A percentile compares a stretch with the other conserved stretches of the same genome.
These are phyloP conservation scores for Drosophila demipolita DNA, from an alignment of 2,888 invertebrate genomes.

Conservation along the genomic window DNA sequence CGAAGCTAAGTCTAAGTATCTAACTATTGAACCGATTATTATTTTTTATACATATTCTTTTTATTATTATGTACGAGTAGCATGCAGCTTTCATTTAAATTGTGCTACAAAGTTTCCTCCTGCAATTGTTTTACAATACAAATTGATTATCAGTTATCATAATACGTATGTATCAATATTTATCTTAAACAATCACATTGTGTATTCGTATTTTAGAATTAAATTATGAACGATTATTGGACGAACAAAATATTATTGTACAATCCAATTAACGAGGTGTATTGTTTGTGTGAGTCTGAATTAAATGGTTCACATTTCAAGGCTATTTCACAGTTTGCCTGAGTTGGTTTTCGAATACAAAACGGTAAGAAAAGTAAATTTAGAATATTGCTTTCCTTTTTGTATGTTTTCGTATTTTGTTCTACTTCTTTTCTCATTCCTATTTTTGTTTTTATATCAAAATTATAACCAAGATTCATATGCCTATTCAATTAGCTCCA, in stretches of 20 bases:
- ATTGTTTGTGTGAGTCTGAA: conserved; percentile 20
- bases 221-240: conserved; percentile 51
- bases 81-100: conserved; percentile 37
- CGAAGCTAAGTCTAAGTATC: conserved; percentile 13
- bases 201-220: conserved; percentile 58
- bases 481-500: conserved; percentile 3
- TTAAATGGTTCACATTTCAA: conserved; percentile 11
- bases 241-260: conserved; percentile 9
- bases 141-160: conserved; percentile 25
- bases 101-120: conserved; percentile 44
- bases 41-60: conserved; percentile 26
- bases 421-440: background rate
- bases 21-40: conserved; percentile 21
- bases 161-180: conserved; percentile 15
- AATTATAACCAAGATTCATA: conserved; percentile 11
- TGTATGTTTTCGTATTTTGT: background rate
- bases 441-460: conserved; percentile 3
- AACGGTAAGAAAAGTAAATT: conserved; percentile 32
- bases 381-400: background rate
- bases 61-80: conserved; percentile 20
- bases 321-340: conserved; percentile 23
- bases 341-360: conserved; percentile 28
- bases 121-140: conserved; percentile 34
- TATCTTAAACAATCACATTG: conserved; percentile 47
- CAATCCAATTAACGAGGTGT: conserved; percentile 35